These are phyloP conservation scores for Brassicogethes aeneus DNA, from an alignment of 2,888 invertebrate species.

Conservation along the genomic window DNA sequence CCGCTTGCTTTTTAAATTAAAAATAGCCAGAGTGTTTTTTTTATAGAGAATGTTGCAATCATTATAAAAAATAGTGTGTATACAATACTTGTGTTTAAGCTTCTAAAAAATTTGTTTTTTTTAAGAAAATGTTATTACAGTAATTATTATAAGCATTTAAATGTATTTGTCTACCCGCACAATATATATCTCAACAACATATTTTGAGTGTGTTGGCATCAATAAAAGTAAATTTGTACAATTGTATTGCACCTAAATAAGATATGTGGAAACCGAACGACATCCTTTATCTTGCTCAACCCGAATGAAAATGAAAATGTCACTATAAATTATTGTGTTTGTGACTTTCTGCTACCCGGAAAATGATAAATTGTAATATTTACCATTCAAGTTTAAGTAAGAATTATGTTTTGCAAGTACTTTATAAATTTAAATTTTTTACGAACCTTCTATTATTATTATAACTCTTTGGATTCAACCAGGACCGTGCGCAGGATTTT, in stretches of 20 bases:
- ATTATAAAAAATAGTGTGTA: no score
- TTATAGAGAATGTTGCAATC: no score
- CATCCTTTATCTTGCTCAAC: background rate
- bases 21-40: no score
- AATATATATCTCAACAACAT: background rate
- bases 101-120: no score
- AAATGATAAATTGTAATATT: slow-evolving; percentile 4
- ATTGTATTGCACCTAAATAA: background rate
- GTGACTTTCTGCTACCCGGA: slow-evolving; percentile 16
- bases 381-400: background rate
- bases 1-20: no score
- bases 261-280: background rate
- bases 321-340: slow-evolving; percentile 30
- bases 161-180: background rate
- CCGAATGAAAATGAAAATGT: slow-evolving; percentile 25
- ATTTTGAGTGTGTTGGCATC: background rate
- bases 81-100: no score
- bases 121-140: no score
- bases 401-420: background rate
- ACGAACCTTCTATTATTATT: no score
- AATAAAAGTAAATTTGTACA: background rate
- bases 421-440: no score
- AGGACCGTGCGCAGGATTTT: no score
- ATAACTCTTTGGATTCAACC: no score
- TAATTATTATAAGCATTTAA: background rate